Evolutionary conservation across 2,797 vertebrate species (phyloP), one percentile per base, ranked within the genome.

Genomic region (Acanthurus lineatus): DNA sequence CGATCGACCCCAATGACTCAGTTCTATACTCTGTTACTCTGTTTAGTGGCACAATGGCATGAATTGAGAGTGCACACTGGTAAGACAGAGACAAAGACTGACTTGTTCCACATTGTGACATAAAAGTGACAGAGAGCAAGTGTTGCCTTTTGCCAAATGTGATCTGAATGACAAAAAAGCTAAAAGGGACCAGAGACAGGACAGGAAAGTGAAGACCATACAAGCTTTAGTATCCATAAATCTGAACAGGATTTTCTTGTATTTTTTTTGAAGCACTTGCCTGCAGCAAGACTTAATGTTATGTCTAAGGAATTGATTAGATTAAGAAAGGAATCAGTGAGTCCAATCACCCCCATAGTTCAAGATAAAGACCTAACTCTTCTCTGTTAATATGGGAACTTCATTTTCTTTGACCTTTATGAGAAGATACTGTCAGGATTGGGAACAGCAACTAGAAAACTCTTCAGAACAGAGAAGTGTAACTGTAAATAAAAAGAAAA

Each of bases 101-200:
- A 66, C 82, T 85, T 92, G 87, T 92, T 91, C 63, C 64, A 42
- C 63, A 3, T 69, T 35, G 73, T 83, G 77, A 79, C 76, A 77
- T 80, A 76, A 85, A 86, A 82, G 80, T 77, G 79, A 73, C 66
- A 35, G 76, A 75, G 87, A 53, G 60, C 48, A 73, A 80, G 82
- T 70, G 73, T 69, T 74, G 72, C 64, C 79, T 81, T 77, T 70
- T 72, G 54, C 83, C 69, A 82, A 84, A 76, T 88, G 84, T 75
- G 83, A 84, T 52, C 75, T 83, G 75, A 90, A 86, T 78, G 56
- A 68, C 28, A 32, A 32, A 32, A 61, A 73, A 64, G 60, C 48
- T 78, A 69, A 42, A 78, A 82, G 69, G 42, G 66, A 84, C 69
- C 35, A 3, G 44, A 73, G 44, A 63, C 9, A 15, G 9, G 52